Evolutionary conservation across 2,113 vertebrate species (phyloP).

Genomic region (western clawed frog (Xenopus tropicalis)): DNA sequence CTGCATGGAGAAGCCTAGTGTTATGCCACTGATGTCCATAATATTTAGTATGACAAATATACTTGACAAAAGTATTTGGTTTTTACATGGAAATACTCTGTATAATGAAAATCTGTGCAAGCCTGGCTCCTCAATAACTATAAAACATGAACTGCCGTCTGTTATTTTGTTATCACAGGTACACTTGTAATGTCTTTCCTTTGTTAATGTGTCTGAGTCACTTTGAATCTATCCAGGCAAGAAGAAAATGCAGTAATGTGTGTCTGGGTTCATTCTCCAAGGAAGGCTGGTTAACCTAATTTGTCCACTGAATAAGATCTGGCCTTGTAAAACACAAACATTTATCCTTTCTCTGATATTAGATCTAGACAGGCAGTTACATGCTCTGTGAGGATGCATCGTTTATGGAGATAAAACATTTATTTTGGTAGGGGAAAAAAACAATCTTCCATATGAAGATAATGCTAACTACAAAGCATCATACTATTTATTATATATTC

Average conservation of each 20-base stretch:
- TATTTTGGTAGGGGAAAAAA: neutral
- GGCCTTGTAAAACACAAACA: neutral
- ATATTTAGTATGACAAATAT: too few species aligned
- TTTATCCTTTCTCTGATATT: slow-evolving; percentile 11
- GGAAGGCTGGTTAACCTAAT: slow-evolving; percentile 7
- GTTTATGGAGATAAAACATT: slow-evolving; percentile 2
- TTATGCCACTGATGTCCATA: too few species aligned
- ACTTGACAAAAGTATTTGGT: too few species aligned
- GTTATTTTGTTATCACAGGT: too few species aligned
- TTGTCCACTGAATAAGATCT: slow-evolving; percentile 9
- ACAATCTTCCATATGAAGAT: neutral
- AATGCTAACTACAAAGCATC: neutral
- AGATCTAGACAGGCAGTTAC: neutral
- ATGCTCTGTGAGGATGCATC: too few species aligned
- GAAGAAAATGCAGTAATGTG: neutral
- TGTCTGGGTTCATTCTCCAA: neutral
- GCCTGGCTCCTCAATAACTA: too few species aligned
- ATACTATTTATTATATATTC: neutral
- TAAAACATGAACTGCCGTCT: too few species aligned
- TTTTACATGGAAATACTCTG: too few species aligned
- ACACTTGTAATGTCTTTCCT: neutral
- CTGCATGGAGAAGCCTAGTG: too few species aligned
- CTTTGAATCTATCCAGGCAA: neutral
- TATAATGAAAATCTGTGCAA: too few species aligned
- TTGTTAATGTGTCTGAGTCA: neutral